Conservation (phyloP, 2,888 invertebrate species). For the Cyclophora punctaria region DNA sequence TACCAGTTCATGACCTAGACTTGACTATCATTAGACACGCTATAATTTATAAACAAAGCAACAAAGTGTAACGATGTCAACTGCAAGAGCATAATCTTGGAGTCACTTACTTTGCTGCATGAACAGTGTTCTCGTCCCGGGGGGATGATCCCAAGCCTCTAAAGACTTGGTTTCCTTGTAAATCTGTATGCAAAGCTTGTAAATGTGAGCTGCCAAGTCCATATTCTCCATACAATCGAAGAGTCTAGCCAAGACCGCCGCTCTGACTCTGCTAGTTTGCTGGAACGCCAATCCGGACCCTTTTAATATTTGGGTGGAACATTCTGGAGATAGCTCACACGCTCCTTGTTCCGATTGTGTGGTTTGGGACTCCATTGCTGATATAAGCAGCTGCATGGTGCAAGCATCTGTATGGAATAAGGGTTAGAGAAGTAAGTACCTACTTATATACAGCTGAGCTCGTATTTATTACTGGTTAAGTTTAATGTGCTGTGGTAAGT, state of each 20-base stretch:
- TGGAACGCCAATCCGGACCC: conserved; percentile 63
- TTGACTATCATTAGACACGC: too few relatives aligned
- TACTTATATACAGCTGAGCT: too few relatives aligned
- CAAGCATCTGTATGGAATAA: conserved; percentile 50
- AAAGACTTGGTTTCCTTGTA: conserved; percentile 65
- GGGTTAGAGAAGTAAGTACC: neutral
- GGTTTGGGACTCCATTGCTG: conserved; percentile 62
- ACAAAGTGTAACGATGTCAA: too few relatives aligned
- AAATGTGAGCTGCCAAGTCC: conserved; percentile 56
- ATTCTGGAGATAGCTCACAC: conserved; percentile 58
- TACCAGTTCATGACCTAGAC: too few relatives aligned
- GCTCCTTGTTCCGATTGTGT: conserved; percentile 51
- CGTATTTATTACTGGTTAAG: too few relatives aligned
- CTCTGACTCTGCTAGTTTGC: conserved; percentile 55
- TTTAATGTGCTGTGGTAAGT: too few relatives aligned
- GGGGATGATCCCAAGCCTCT: conserved; percentile 63
- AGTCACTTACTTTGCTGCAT: conserved; percentile 59
- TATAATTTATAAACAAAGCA: too few relatives aligned
- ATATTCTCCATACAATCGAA: conserved; percentile 62
- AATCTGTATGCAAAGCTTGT: conserved; percentile 62
- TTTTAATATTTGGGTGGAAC: conserved; percentile 49
- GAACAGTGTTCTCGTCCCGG: conserved; percentile 59
- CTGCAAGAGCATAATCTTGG: too few relatives aligned
- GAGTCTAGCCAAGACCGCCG: conserved; percentile 43
- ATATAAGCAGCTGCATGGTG: conserved; percentile 63